Conservation (phyloP, 2,113 vertebrate species). For the Sebastes schlegelii region DNA sequence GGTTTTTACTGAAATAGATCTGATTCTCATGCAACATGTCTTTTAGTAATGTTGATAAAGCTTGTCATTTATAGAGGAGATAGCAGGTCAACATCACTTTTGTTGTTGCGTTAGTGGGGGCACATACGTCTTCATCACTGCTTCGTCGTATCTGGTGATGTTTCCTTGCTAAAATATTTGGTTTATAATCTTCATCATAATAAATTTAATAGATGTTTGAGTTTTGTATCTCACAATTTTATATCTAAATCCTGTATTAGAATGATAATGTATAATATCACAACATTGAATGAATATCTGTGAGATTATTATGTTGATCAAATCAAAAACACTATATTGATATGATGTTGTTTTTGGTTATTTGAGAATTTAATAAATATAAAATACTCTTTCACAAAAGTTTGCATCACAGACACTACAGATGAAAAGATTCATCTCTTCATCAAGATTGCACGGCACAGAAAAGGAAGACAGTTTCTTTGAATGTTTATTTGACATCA, state of each 20-base stretch:
- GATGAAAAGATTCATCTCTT: neutral
- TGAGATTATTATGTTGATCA: neutral
- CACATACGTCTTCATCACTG: neutral
- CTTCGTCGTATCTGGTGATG: neutral
- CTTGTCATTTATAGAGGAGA: neutral
- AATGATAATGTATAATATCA: neutral
- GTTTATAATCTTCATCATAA: neutral
- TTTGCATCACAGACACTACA: neutral
- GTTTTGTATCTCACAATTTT: neutral
- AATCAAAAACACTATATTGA: neutral
- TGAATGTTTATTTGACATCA: neutral
- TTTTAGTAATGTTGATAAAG: slow-evolving; percentile 5
- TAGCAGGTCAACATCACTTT: neutral
- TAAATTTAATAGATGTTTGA: neutral
- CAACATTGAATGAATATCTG: neutral
- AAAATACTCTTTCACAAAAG: neutral
- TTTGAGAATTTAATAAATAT: neutral
- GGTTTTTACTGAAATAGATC: slow-evolving; percentile 14
- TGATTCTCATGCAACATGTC: neutral
- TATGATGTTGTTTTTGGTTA: neutral
- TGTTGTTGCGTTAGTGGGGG: neutral
- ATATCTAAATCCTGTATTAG: neutral
- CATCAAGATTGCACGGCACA: too few relatives aligned
- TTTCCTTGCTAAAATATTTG: neutral
- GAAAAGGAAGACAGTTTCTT: neutral